phyloP scores from a whole-genome alignment of 1,140 invertebrate species.

The Chlorops oryzae region DNA sequence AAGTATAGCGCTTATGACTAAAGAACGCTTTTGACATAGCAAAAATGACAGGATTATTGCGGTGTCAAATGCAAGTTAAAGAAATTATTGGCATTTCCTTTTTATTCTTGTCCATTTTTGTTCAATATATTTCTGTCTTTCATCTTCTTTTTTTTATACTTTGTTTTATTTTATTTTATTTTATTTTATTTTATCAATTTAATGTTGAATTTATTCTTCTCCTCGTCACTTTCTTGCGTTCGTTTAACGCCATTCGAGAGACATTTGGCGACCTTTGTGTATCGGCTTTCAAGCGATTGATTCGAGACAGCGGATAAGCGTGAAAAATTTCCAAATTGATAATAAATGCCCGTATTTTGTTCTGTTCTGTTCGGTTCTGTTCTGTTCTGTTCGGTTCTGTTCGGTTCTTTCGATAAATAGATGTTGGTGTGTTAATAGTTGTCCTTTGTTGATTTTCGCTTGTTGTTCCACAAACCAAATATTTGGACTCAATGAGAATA shows the following conservation, averaged over 20 bases:
- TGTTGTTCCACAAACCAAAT: too few species aligned
- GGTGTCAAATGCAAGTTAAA: conserved; percentile 8
- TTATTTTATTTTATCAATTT: background rate
- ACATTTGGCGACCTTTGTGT: background rate
- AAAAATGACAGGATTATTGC: background rate
- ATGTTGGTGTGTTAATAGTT: too few species aligned
- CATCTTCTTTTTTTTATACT: background rate
- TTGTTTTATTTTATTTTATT: background rate
- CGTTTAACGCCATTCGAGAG: background rate
- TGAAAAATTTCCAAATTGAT: conserved; percentile 3
- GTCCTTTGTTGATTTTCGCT: too few species aligned
- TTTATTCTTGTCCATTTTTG: background rate
- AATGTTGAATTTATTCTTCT: conserved; percentile 3
- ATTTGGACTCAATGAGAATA: too few species aligned
- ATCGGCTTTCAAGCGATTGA: background rate
- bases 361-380: background rate
- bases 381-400: too few species aligned
- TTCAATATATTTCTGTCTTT: background rate
- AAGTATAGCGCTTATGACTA: conserved; percentile 1
- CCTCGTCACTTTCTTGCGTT: too few species aligned
- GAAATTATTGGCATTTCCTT: background rate
- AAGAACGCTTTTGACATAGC: background rate
- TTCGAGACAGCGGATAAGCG: background rate
- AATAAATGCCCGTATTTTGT: background rate
- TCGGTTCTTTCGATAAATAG: too few species aligned